Percentiles rank a stretch among this genome's conserved stretches.
phyloP scores from a whole-genome alignment of 1,140 invertebrate species.

The Drosophila asahinai region DNA sequence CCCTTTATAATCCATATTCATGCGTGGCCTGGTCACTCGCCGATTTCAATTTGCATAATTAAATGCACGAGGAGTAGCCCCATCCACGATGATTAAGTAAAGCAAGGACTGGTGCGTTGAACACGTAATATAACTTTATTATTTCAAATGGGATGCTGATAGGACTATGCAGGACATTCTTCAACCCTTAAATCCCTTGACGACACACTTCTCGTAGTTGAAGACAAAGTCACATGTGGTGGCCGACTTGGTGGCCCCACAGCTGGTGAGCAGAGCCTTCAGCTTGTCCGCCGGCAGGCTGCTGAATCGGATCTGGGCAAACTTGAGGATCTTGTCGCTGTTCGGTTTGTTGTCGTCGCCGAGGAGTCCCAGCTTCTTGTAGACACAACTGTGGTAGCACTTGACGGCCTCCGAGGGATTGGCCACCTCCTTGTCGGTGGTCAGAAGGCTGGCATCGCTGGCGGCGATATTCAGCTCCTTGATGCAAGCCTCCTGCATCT shows the following conservation, averaged over 20 bases:
- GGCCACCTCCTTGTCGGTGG: conserved; percentile 47
- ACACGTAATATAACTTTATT: conserved; percentile 72
- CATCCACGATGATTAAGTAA: conserved; percentile 38
- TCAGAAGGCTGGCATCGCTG: conserved; percentile 35
- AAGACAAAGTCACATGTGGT: conserved; percentile 47
- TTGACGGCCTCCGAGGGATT: conserved; percentile 58
- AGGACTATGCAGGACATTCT: no score
- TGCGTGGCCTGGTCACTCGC: conserved; percentile 49
- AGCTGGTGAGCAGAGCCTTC: conserved; percentile 36
- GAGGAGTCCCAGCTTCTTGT: conserved; percentile 64
- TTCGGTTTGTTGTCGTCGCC: conserved; percentile 43
- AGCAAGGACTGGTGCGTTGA: conserved; percentile 48
- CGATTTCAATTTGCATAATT: conserved; percentile 76
- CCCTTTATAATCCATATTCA: conserved; percentile 56
- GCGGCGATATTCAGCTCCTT: conserved; percentile 63
- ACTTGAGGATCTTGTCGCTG: conserved; percentile 48
- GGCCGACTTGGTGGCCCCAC: conserved; percentile 16
- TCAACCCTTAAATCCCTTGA: conserved; percentile 49
- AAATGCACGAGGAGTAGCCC: conserved; percentile 46
- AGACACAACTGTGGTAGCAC: conserved; percentile 69
- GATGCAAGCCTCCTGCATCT: conserved; percentile 60
- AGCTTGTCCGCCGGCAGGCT: conserved; percentile 51
- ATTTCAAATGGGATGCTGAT: conserved; percentile 19
- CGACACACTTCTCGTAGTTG: conserved; percentile 58
- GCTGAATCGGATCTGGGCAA: conserved; percentile 41